Conservation (phyloP, 2,113 vertebrate genomes). For the Sinocyclocheilus maitianheensis region DNA sequence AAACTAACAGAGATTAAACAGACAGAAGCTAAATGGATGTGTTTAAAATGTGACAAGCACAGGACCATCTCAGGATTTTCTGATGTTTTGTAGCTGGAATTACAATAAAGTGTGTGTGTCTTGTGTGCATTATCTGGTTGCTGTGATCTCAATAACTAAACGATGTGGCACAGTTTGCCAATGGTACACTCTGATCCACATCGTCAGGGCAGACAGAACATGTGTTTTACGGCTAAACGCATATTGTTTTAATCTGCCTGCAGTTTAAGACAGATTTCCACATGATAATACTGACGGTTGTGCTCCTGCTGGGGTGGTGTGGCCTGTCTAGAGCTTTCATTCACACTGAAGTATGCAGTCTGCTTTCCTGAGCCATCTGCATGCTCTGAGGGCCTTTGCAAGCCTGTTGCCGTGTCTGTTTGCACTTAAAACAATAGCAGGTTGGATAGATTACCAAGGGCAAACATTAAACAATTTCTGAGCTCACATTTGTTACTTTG, state of each 20-base stretch:
- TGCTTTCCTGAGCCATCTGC: constrained; percentile 44
- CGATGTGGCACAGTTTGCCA: constrained; percentile 60
- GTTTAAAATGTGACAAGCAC: background rate
- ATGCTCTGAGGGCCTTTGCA: constrained; percentile 6
- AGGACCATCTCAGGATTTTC: background rate
- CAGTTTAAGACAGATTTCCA: constrained; percentile 47
- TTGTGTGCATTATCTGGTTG: constrained; percentile 50
- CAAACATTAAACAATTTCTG: background rate
- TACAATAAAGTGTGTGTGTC: constrained; percentile 23
- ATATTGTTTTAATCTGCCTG: constrained; percentile 62
- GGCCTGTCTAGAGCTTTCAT: background rate
- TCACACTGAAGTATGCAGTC: constrained; percentile 24
- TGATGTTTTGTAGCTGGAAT: background rate
- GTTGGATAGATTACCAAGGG: constrained; percentile 29
- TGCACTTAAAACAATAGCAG: constrained; percentile 55
- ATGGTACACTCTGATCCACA: constrained; percentile 64
- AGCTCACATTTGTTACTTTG: background rate
- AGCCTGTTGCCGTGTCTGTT: constrained; percentile 27
- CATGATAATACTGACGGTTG: constrained; percentile 14
- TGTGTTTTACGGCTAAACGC: constrained; percentile 66
- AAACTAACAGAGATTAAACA: constrained; percentile 19
- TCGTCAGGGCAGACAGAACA: constrained; percentile 57
- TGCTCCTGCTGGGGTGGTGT: background rate
- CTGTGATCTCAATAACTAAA: constrained; percentile 46
- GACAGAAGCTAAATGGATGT: background rate